A percentile compares a stretch with the other conserved stretches of the same genome.
Conservation (phyloP, 2,888 invertebrate species). For the Tethea ocularis region DNA sequence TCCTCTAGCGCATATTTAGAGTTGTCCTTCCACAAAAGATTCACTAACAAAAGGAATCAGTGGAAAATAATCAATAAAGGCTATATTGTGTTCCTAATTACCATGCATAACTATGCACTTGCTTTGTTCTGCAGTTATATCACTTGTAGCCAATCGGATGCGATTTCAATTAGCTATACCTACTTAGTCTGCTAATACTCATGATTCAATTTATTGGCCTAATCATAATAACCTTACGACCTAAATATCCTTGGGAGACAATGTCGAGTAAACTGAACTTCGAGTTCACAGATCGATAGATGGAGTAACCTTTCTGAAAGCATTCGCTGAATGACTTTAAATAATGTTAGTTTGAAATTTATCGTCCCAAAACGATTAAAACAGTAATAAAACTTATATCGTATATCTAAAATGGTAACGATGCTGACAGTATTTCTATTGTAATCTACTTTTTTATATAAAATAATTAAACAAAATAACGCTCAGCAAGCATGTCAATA, state of each 20-base stretch:
- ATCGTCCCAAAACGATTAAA: conserved; percentile 1
- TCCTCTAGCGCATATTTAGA: no score
- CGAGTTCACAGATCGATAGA: not conserved
- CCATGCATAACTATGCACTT: no score
- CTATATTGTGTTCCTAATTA: no score
- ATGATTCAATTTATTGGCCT: conserved; percentile 9
- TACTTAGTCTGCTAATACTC: not conserved
- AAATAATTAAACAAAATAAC: conserved; percentile 23
- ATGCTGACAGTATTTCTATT: not conserved
- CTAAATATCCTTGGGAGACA: conserved; percentile 7
- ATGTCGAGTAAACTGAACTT: conserved; percentile 2
- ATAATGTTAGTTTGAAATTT: not conserved
- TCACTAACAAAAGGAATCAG: no score
- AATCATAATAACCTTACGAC: conserved; percentile 9
- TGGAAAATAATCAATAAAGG: no score
- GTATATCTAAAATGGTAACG: not conserved
- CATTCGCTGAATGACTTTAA: not conserved
- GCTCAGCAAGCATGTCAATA: conserved; percentile 10
- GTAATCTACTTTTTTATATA: not conserved
- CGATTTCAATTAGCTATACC: not conserved
- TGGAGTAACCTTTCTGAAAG: not conserved
- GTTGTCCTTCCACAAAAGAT: no score
- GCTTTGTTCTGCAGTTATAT: no score
- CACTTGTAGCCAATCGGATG: not conserved
- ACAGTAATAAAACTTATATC: conserved; percentile 4